phyloP scores from a whole-genome alignment of 2,888 invertebrate genomes.

The Protophormia terraenovae region DNA sequence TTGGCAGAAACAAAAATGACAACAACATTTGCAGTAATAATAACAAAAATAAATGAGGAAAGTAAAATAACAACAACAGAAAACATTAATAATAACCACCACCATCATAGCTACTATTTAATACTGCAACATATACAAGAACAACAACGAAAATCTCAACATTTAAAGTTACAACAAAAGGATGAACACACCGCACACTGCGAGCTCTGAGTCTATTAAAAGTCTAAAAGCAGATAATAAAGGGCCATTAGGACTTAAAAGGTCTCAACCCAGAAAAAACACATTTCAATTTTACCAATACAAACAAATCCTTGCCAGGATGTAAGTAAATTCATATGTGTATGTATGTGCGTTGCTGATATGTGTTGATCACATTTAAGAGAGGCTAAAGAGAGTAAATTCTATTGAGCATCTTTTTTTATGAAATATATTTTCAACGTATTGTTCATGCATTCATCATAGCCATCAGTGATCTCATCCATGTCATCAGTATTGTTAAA shows the following conservation, averaged over 20 bases:
- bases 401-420: conserved; percentile 18
- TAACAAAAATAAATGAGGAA: conserved; percentile 32
- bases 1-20: conserved; percentile 44
- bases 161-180: conserved; percentile 47
- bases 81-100: conserved; percentile 50
- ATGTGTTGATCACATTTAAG: conserved; percentile 39
- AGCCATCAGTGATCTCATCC: conserved; percentile 69
- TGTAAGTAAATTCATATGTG: conserved; percentile 58
- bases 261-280: conserved; percentile 77
- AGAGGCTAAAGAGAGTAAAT: conserved; percentile 47
- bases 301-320: conserved; percentile 26
- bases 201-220: conserved; percentile 80
- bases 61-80: conserved; percentile 56
- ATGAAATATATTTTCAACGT: background rate
- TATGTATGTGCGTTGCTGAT: conserved; percentile 43
- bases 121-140: background rate
- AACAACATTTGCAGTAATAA: conserved; percentile 44
- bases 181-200: conserved; percentile 67
- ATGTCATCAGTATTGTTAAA: conserved; percentile 74
- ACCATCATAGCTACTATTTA: too few relatives aligned
- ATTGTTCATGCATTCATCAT: conserved; percentile 67
- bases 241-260: conserved; percentile 81
- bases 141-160: conserved; percentile 1
- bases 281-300: conserved; percentile 20
- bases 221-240: conserved; percentile 81